Conservation (phyloP, 2,113 vertebrate species). For the Austrofundulus limnaeus region DNA sequence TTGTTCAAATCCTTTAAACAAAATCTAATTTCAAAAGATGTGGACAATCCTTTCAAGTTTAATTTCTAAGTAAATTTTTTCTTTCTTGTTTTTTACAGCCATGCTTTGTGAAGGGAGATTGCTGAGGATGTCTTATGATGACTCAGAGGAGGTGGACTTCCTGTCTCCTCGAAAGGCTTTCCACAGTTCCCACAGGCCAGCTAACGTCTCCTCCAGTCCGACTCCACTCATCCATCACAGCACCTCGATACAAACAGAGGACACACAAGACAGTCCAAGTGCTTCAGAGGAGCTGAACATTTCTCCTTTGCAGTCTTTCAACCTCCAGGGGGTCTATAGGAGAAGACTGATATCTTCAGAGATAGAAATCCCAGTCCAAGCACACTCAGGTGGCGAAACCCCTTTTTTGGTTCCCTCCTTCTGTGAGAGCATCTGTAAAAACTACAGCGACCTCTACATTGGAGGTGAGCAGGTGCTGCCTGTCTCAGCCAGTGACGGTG, state of each 20-base stretch:
- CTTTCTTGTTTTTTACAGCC: conserved; percentile 61
- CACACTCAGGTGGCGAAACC: conserved; percentile 65
- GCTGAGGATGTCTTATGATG: conserved; percentile 79
- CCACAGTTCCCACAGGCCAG: conserved; percentile 21
- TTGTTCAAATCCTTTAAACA: background rate
- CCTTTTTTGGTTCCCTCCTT: conserved; percentile 90
- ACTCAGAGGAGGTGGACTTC: conserved; percentile 48
- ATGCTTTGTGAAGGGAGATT: conserved; percentile 94
- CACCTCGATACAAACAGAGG: conserved; percentile 63
- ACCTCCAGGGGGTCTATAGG: conserved; percentile 3
- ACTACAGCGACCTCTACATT: conserved; percentile 94
- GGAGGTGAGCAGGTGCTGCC: conserved; percentile 92
- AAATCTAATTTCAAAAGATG: background rate
- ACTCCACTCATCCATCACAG: conserved; percentile 37
- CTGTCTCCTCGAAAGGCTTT: conserved; percentile 14
- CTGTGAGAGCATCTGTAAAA: conserved; percentile 93
- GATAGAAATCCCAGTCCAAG: conserved; percentile 69
- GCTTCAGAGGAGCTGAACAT: conserved; percentile 16
- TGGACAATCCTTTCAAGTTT: background rate
- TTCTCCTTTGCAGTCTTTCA: conserved; percentile 36
- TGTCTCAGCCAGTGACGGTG: conserved; percentile 76
- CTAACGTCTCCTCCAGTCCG: conserved; percentile 55
- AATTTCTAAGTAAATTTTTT: conserved; percentile 1
- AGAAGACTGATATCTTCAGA: conserved; percentile 70
- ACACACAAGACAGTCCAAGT: conserved; percentile 36